A percentile compares a stretch with the other conserved stretches of the same genome.
Evolutionary conservation across 2,797 vertebrate genomes (phyloP).

Genomic region (Arvicola amphibius): DNA sequence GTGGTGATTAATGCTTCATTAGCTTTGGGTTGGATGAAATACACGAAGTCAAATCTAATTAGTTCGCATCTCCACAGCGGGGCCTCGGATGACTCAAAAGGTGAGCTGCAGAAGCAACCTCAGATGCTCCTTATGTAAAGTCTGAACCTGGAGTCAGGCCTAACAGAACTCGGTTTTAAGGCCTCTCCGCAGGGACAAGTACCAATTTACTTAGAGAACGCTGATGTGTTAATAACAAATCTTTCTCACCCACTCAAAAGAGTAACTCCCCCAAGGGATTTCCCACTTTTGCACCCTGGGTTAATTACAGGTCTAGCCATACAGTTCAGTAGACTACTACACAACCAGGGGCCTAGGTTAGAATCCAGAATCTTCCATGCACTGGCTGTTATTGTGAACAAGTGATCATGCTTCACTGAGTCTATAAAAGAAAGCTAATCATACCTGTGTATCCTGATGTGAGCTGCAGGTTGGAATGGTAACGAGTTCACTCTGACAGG

Average conservation of each 20-base stretch:
- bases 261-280: conserved; percentile 37
- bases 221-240: conserved; percentile 62
- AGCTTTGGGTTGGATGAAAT: conserved; percentile 20
- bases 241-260: conserved; percentile 67
- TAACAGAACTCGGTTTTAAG: background rate
- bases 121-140: background rate
- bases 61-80: background rate
- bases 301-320: conserved; percentile 56
- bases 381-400: background rate
- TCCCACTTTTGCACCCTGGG: background rate
- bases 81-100: background rate
- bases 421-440: background rate
- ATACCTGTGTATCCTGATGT: background rate
- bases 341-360: background rate
- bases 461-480: background rate
- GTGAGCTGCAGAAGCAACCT: background rate
- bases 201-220: conserved; percentile 52
- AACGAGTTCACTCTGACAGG: background rate
- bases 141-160: background rate
- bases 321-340: background rate
- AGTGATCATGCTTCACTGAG: background rate
- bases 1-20: background rate
- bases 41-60: background rate
- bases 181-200: background rate
- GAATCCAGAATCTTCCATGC: background rate